Base-by-base conservation (phyloP, 2,797 vertebrate genomes). In the Momotus momota region DNA sequence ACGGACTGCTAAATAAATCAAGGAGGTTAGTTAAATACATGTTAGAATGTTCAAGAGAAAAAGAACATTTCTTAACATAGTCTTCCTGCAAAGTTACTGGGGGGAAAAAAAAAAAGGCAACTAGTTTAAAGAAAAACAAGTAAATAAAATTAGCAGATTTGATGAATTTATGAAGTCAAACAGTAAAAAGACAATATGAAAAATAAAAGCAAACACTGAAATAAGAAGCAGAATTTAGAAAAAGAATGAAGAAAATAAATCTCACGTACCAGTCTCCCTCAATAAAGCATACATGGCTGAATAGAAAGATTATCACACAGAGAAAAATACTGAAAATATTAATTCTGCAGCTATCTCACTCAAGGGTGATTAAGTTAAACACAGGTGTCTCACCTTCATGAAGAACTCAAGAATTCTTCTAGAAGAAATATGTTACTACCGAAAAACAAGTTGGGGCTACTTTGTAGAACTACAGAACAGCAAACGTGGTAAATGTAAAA, bases 1-100 rank as follows among this genome's bases (percentile, higher is more conserved):
- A 89, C 8, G 69, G 62, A 65, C 71, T 81, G 62, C 19, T 17
- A 81, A 94, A 90, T 82, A 79, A 95, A 97, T 92, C 82, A 91
- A 72, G 70, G 51, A 7, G 27, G 35, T 86, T 82, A 82, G 51
- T 70, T 95, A 91, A 79, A 93, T 19, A 86, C 7, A 86, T 66
- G 29, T 79, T 93, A 88, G 83, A 94, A 81, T 2, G 7, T 66
- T 81, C 82, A 3, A 55, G 20, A 62, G 27, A 79, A 70, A 74
- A 89, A 82, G 40, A 46, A n/a, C 48, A 79, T 91, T 73, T 10
- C 49, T 86, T 75, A 41, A 22, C 15, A 35, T 48, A 80, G 31
- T 38, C 27, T 84, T 62, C 26, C 54, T 86, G 20, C 14, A 86
- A 70, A 79, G 40, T 57, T 82, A 27, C 17, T 58, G 35, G 21